Evolutionary conservation across 2,113 vertebrate genomes (phyloP), one percentile per base, ranked within the genome.

Genomic region (Bufo bufo): DNA sequence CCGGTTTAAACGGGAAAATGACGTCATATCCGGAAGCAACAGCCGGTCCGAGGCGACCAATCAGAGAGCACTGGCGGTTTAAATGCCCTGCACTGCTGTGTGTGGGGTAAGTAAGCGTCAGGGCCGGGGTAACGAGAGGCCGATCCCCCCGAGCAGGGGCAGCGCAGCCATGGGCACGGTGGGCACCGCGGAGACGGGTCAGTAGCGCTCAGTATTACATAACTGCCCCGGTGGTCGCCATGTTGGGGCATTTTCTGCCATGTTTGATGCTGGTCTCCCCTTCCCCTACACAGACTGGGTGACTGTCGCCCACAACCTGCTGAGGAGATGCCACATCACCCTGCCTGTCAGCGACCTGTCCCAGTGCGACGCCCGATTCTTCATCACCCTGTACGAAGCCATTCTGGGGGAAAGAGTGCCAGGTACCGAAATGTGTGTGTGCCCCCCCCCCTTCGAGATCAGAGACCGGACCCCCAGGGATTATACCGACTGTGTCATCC

Each of bases 371-470:
- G 96, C 97, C 89, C 94, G 94, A 77, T 92, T 98, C 59, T 99
- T 99, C 90, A 92, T 97, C 90, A 58, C 10, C 80, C 93, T 99
- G 87, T 99, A 99, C 89, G 96, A 98, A 61, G 96, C 95, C 58
- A 96, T 99, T 91, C 91, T 99, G 81, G 97, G 95, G 90, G 98
- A 99, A 91, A 95, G 95, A 85, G 98, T 99, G 86, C 98, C 98
- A 96, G 98, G 98, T 99, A 94, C 94, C 52, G 52, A 5, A 52
- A 52, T 5, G 5, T 52, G 52, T 52, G 9, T 52, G 4, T 52
- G 52, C 9, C 33, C 33, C 33, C 33, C 33, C n/a, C n/a, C n/a
- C n/a, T n/a, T n/a, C n/a, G n/a, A n/a, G 33, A 33, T 33, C 33
- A 33, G 33, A 33, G 33, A 33, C 33, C 33, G 33, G 33, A 33